Base-by-base conservation (phyloP, 1,140 invertebrate species). In the Cepaea nemoralis region DNA sequence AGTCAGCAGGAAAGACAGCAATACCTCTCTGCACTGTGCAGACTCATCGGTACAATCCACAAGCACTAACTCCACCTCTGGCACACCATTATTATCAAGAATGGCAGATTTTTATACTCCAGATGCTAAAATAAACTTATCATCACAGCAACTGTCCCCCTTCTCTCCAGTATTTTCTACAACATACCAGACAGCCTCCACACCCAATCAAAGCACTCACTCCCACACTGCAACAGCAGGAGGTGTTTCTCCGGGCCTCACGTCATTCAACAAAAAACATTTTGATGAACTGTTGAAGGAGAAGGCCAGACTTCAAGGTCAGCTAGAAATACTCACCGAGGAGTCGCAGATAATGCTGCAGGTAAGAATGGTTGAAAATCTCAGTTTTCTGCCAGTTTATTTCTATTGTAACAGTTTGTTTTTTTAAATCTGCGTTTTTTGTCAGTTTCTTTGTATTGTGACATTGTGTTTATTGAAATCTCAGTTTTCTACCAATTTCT, bases 291-390 rank as follows among this genome's bases (percentile, higher is more conserved):
- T 91, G 16, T 70, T 90, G 63, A 83, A 87, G 74, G 89, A 92
- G 80, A 92, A 92, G 63, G 91, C 91, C 12, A 88, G 91, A 75
- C 85, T 92, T 50, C 91, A 92, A 85, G 92, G 92, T 6, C 91
- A 90, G 84, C 67, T 92, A 39, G 91, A 92, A 84, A 87, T 90
- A 80, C 84, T 93, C 16, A 85, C 86, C 33, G 73, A 86, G 19
- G 92, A 92, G 83, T 85, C 91, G 33, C 84, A 88, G 45, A 78
- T 82, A 35, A 85, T 90, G n/a, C 78, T 91, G 27, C 87, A 88
- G 79, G 90, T 92, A 86, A 84, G 89, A n/a, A n/a, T n/a, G n/a
- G n/a, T n/a, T n/a, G n/a, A n/a, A n/a, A n/a, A n/a, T n/a, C n/a
- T n/a, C n/a, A n/a, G n/a, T n/a, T n/a, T n/a, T n/a, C n/a, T n/a